Evolutionary conservation across 1,140 invertebrate species (phyloP), one percentile per base, ranked within the genome.

Genomic region (Drosophila orena): DNA sequence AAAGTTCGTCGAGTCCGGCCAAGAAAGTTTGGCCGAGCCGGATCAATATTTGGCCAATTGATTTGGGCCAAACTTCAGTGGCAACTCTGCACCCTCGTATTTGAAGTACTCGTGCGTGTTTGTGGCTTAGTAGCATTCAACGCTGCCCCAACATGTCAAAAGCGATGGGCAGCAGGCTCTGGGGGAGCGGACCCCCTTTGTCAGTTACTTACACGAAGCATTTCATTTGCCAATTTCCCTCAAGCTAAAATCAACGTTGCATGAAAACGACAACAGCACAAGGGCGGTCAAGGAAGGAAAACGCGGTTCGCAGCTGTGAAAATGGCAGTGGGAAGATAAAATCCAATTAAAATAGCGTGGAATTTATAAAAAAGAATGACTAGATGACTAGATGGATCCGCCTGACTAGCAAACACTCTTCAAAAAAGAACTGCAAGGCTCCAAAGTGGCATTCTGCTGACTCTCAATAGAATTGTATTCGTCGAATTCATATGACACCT

Each of bases 171-270:
- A 44, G 49, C 61, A 53, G 64, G 47, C 37, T 44, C 38, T 24
- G 22, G 40, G 59, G 57, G 22, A 8, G 54, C 34, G 50, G 59
- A 57, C 46, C 37, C 72, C 11, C 46, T 30, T n/a, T 74, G 77
- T 62, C 79, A 79, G 78, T 72, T 86, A 79, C 81, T 86, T 88
- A 81, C 74, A 69, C 74, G 65, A 85, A 85, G 77, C 81, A 75
- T 86, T 85, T 85, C 73, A 86, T 86, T 80, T 80, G 81, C 65
- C 81, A 88, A 88, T 86, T 86, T 83, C 73, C 70, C 59, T 55
- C 49, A 66, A 88, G 76, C 75, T 81, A 79, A 81, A 83, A 83
- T 88, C 83, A 79, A 77, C 78, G 83, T 78, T 59, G 60, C 81
- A 77, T 79, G 66, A 79, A 79, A 68, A 72, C 68, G 71, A 79